Base-by-base conservation (phyloP, 2,888 invertebrate species). In the Hydraecia micacea region DNA sequence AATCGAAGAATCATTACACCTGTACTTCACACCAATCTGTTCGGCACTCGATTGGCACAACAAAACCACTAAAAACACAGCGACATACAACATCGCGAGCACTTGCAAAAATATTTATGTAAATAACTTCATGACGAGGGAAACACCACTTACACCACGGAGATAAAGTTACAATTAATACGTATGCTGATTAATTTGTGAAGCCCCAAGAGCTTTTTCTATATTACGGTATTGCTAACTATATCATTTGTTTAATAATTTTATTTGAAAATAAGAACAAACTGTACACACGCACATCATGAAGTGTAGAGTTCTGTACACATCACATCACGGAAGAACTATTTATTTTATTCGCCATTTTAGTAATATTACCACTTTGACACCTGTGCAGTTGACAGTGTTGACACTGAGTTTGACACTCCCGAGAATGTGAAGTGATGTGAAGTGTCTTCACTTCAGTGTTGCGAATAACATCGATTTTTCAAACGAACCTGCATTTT, bases 1-100 rank as follows among this genome's bases (percentile, higher is more conserved):
- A 18, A 68, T 75, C 21, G 28, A 8, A 36, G 83, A 55, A n/a
- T 91, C 87, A 66, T 87, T 91, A 81, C 95, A 94, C 73, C 75
- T 89, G 73, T 88, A 86, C 21, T 58, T 73, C 62, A 87, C 84
- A 83, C 32, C 52, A 55, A 58, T 62, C 28, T 72, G 39, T 39
- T 75, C 81, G 13, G 89, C 90, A 46, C 77, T 75, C 69, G 77
- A 81, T 55, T 81, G 86, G 58, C 81, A 74, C 67, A 86, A 80
- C 55, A 91, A 81, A 81, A 87, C 90, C 62, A 92, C 84, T 65
- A 92, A 80, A 76, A 91, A 79, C 79, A 90, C 80, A 46, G 81
- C 71, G 69, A 86, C 81, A 84, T n/a, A 39, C 63, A 91, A 88
- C 90, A 92, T 92, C 67, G 82, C 82, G 75, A 71, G 69, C 25